These are phyloP conservation scores for Luffia ferchaultella DNA, from an alignment of 2,888 invertebrate genomes.

Conservation along the genomic window DNA sequence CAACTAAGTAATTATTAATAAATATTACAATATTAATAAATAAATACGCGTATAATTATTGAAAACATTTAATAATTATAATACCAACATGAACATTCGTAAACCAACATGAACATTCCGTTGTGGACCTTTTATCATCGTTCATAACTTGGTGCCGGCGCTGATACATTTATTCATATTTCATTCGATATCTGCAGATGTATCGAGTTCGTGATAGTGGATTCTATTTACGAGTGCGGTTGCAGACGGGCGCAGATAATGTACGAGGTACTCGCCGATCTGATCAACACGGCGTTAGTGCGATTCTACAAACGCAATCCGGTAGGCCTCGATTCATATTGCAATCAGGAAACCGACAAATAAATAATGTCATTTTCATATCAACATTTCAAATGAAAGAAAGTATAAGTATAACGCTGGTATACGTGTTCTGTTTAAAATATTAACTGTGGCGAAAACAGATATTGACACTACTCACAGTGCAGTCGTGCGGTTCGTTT, in stretches of 20 bases:
- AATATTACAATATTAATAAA: too few relatives aligned
- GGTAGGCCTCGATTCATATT: slow-evolving; percentile 24
- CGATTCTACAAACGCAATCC: slow-evolving; percentile 24
- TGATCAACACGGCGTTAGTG: slow-evolving; percentile 30
- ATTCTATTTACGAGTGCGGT: slow-evolving; percentile 47
- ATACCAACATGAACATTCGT: too few relatives aligned
- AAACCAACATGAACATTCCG: neutral
- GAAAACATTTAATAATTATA: too few relatives aligned
- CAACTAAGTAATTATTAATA: too few relatives aligned
- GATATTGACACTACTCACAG: too few relatives aligned
- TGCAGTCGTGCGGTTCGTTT: neutral
- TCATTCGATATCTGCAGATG: slow-evolving; percentile 48
- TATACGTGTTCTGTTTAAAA: too few relatives aligned
- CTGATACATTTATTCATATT: slow-evolving; percentile 44
- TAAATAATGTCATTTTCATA: too few relatives aligned
- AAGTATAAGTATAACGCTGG: too few relatives aligned
- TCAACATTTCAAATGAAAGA: too few relatives aligned
- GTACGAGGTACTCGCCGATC: slow-evolving; percentile 19
- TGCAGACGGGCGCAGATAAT: slow-evolving; percentile 27
- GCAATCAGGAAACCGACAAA: slow-evolving; percentile 17
- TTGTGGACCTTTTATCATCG: slow-evolving; percentile 31
- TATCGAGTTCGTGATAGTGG: slow-evolving; percentile 42
- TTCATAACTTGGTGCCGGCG: slow-evolving; percentile 39
- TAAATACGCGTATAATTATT: too few relatives aligned
- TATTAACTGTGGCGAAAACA: too few relatives aligned